Evolutionary conservation across 2,888 invertebrate species (phyloP).

Genomic region (Leptarthrus brevirostris): DNA sequence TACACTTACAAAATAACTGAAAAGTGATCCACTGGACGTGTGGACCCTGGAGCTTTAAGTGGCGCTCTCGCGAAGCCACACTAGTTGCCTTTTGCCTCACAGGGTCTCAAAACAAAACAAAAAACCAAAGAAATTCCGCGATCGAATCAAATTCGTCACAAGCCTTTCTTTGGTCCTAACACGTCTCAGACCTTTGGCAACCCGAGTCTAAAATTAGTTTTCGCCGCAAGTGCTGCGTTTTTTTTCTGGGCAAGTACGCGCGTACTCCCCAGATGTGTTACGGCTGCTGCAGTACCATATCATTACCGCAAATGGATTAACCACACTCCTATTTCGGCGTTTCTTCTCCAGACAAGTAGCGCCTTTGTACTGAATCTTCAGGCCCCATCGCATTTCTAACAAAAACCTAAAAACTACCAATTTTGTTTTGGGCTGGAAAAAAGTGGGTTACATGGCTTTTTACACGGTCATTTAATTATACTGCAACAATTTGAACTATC

Average conservation of each 20-base stretch:
- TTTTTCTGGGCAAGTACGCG: not conserved
- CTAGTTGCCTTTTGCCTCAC: conserved; percentile 7
- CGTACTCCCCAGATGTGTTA: not conserved
- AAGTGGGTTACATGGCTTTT: conserved; percentile 54
- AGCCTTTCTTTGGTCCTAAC: conserved; percentile 18
- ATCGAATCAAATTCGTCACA: conserved; percentile 41
- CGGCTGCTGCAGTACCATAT: conserved; percentile 49
- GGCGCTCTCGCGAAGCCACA: conserved; percentile 16
- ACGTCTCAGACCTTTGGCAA: conserved; percentile 32
- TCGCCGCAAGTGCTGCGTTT: conserved; percentile 38
- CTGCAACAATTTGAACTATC: conserved; percentile 48
- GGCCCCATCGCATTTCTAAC: not conserved
- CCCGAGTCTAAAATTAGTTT: conserved; percentile 27
- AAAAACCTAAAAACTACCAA: conserved; percentile 20
- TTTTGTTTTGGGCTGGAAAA: conserved; percentile 36
- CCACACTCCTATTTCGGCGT: conserved; percentile 42
- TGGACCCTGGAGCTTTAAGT: conserved; percentile 14
- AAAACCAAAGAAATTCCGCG: not conserved
- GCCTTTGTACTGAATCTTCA: not conserved
- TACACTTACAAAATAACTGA: conserved; percentile 44
- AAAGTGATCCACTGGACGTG: conserved; percentile 22
- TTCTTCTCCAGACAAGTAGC: not conserved
- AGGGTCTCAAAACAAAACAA: not conserved
- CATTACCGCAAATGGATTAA: conserved; percentile 54
- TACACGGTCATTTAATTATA: conserved; percentile 53